Evolutionary conservation across 2,888 invertebrate species (phyloP).

Genomic region (Linnaemya tessellans): DNA sequence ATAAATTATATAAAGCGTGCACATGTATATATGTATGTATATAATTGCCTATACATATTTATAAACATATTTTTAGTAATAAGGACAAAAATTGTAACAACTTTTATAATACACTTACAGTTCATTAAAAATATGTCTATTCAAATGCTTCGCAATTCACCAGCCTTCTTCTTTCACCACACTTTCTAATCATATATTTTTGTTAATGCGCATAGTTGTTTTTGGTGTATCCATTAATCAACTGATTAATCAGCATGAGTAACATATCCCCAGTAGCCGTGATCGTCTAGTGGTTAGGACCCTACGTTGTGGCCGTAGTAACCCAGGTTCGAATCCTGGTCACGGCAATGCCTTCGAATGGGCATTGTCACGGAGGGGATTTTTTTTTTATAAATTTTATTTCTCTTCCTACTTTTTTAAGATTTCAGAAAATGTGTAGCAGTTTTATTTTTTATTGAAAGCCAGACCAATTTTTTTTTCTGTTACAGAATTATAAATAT

Average conservation of each 20-base stretch:
- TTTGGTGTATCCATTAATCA: background rate
- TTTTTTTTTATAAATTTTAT: slow-evolving; percentile 28
- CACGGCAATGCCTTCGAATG: slow-evolving; percentile 74
- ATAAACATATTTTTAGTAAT: background rate
- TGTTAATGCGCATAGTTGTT: background rate
- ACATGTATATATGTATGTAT: background rate
- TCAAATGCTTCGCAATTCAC: slow-evolving; percentile 12
- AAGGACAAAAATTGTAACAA: too few relatives aligned
- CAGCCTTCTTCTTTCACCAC: slow-evolving; percentile 18
- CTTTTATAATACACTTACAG: background rate
- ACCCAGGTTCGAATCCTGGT: slow-evolving; percentile 83
- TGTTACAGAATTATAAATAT: background rate
- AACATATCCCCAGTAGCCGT: slow-evolving; percentile 77
- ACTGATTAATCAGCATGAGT: accelerated
- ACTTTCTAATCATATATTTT: slow-evolving; percentile 8
- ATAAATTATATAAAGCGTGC: background rate
- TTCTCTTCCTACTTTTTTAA: background rate
- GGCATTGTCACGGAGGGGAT: slow-evolving; percentile 62
- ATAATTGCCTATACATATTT: background rate
- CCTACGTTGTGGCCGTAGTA: slow-evolving; percentile 83
- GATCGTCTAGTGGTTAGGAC: slow-evolving; percentile 83
- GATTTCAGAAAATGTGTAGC: too few relatives aligned
- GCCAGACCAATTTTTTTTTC: background rate
- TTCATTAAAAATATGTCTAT: background rate
- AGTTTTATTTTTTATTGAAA: too few relatives aligned